A percentile compares a stretch with the other conserved stretches of the same genome.
Evolutionary conservation across 2,888 invertebrate genomes (phyloP).

Genomic region (Phoronis australis): DNA sequence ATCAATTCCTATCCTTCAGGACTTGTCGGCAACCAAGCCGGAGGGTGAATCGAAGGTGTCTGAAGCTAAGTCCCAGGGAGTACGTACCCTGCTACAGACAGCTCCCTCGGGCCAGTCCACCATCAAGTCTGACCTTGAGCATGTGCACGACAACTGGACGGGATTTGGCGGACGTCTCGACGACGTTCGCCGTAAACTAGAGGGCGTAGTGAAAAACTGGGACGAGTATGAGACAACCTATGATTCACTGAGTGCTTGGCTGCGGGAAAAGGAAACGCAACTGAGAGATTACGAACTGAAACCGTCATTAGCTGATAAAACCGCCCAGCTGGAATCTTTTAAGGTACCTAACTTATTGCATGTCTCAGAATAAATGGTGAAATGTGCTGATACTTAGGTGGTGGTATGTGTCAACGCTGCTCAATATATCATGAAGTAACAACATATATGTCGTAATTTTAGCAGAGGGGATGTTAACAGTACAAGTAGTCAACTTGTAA

Average conservation of each 20-base stretch:
- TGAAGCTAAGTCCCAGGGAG: conserved; percentile 76
- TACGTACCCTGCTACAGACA: conserved; percentile 84
- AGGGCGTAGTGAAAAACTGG: conserved; percentile 72
- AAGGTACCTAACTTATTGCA: too few relatives aligned
- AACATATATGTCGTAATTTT: too few relatives aligned
- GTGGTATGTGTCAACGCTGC: too few relatives aligned
- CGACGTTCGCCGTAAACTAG: conserved; percentile 74
- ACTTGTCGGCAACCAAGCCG: conserved; percentile 26
- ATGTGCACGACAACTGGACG: conserved; percentile 80
- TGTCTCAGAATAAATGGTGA: too few relatives aligned
- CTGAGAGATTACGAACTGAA: conserved; percentile 78
- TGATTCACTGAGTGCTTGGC: conserved; percentile 75
- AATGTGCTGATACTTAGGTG: too few relatives aligned
- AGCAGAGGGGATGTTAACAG: too few relatives aligned
- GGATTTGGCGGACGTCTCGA: conserved; percentile 78
- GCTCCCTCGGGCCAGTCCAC: conserved; percentile 88
- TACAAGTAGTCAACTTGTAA: too few relatives aligned
- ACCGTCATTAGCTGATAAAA: conserved; percentile 76
- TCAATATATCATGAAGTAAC: too few relatives aligned
- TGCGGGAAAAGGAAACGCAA: conserved; percentile 75
- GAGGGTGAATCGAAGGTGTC: conserved; percentile 65
- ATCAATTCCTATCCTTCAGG: conserved; percentile 30
- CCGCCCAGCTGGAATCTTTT: conserved; percentile 71
- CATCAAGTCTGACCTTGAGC: conserved; percentile 76
- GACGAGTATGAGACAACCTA: conserved; percentile 73